Base-by-base conservation (phyloP, 2,797 vertebrate genomes). In the Periparus ater region DNA sequence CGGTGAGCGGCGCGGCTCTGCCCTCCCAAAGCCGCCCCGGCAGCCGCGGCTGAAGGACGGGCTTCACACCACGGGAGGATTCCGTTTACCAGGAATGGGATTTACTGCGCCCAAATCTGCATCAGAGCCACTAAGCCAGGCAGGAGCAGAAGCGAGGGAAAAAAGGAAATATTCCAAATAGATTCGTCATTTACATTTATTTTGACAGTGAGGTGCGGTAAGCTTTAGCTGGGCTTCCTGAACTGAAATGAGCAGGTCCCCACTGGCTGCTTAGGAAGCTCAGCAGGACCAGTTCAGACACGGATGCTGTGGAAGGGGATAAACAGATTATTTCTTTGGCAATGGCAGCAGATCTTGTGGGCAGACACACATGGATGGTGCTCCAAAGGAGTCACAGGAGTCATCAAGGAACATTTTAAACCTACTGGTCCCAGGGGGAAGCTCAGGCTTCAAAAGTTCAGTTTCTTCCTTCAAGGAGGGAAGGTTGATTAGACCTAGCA, bases 11-110 rank as follows among this genome's bases (percentile, higher is more conserved):
- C 30, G 19, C 38, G 48, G 42, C 38, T 62, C 13, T 20, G 10
- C 34, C 65, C 65, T 25, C 13, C 5, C 18, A 4, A 1, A 74
- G 74, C 73, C 8, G 61, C 50, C 10, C 17, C 29, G 42, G 22
- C 1, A 14, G 16, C 67, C 2, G 32, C 0, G 61, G 3, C 19
- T 8, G 70, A 19, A 36, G 81, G 67, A 72, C 21, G 30, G 32
- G 30, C 13, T 1, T 73, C 6, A 1, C 38, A 5, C 63, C 32
- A 0, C 8, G 22, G 23, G 16, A 71, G 13, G 13, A 22, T 79
- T 25, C 82, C 0, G 10, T 13, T 27, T 2, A 6, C 19, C 9
- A 4, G 26, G 16, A 34, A 36, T 3, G n/a, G 42, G 42, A 40
- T 27, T 62, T 17, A 36, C 17, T 26, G 72, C 54, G 15, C 36